Conservation (phyloP, 2,888 invertebrate species). For the Tetragnatha montana region DNA sequence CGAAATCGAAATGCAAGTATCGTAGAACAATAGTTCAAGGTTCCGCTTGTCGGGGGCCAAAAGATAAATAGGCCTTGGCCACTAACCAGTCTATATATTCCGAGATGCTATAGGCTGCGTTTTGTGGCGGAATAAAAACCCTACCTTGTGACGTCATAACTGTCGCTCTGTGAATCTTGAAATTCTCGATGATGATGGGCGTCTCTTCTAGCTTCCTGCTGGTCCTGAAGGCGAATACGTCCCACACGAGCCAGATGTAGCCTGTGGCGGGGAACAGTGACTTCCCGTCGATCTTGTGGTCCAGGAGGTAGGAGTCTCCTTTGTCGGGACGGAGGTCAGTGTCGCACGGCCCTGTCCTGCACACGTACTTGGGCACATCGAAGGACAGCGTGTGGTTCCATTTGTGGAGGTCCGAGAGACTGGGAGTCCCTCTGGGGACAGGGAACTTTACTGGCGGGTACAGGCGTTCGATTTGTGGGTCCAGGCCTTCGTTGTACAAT, state of each 20-base stretch:
- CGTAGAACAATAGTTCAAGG: no score
- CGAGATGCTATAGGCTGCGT: no score
- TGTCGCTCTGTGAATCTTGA: conserved; percentile 94
- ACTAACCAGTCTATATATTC: no score
- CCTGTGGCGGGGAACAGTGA: conserved; percentile 79
- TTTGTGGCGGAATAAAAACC: no score
- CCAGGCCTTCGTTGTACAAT: conserved; percentile 53
- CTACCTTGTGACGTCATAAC: conserved; percentile 82
- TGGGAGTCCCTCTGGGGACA: conserved; percentile 92
- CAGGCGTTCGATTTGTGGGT: conserved; percentile 72
- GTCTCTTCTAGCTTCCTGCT: conserved; percentile 80
- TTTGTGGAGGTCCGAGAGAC: conserved; percentile 87
- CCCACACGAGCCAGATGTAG: conserved; percentile 84
- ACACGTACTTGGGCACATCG: conserved; percentile 87
- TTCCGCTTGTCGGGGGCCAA: no score
- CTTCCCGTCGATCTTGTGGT: conserved; percentile 80
- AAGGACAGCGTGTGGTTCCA: conserved; percentile 96
- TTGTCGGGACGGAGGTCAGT: conserved; percentile 78
- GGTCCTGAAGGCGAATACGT: conserved; percentile 80
- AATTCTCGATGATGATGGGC: conserved; percentile 90
- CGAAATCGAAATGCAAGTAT: no score
- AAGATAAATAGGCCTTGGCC: no score
- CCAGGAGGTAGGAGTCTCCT: conserved; percentile 81
- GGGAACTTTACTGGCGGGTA: conserved; percentile 83
- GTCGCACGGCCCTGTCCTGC: conserved; percentile 84